Evolutionary conservation across 2,888 invertebrate genomes (phyloP).

Genomic region (Pyrrhosoma nymphula): DNA sequence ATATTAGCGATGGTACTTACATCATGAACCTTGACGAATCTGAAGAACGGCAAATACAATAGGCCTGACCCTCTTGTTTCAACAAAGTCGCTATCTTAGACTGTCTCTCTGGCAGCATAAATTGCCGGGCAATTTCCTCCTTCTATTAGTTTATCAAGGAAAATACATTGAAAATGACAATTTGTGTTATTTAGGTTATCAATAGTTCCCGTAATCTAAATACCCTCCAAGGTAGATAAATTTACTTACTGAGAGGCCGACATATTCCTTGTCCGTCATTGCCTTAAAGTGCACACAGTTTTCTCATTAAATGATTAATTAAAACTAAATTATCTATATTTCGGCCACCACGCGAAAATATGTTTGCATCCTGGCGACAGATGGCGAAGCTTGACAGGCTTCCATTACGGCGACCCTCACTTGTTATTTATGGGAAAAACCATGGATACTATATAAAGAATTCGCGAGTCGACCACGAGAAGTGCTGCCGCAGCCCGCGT

Average conservation of each 20-base stretch:
- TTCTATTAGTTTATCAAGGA: constrained; percentile 80
- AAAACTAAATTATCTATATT: not conserved
- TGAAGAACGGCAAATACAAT: constrained; percentile 96
- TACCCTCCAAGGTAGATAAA: not conserved
- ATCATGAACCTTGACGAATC: constrained; percentile 98
- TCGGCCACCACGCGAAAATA: not conserved
- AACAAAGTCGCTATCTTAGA: constrained; percentile 93
- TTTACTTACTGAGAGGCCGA: constrained; percentile 71
- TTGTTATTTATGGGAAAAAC: not conserved
- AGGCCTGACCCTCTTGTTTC: constrained; percentile 94
- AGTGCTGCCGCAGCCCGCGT: no score
- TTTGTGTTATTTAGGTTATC: not conserved
- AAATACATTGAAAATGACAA: not conserved
- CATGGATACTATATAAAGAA: no score
- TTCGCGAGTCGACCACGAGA: no score
- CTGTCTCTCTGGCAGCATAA: constrained; percentile 92
- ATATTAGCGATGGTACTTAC: constrained; percentile 79
- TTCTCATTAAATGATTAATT: not conserved
- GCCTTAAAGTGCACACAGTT: not conserved
- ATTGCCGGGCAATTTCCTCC: constrained; percentile 94
- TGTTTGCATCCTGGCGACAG: not conserved
- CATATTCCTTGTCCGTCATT: constrained; percentile 71
- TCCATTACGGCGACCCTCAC: not conserved
- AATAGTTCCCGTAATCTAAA: not conserved
- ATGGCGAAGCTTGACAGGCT: constrained; percentile 9